A percentile compares a stretch with the other conserved stretches of the same genome.
phyloP scores from a whole-genome alignment of 2,797 vertebrate species.

The Pangasius larnaudii region DNA sequence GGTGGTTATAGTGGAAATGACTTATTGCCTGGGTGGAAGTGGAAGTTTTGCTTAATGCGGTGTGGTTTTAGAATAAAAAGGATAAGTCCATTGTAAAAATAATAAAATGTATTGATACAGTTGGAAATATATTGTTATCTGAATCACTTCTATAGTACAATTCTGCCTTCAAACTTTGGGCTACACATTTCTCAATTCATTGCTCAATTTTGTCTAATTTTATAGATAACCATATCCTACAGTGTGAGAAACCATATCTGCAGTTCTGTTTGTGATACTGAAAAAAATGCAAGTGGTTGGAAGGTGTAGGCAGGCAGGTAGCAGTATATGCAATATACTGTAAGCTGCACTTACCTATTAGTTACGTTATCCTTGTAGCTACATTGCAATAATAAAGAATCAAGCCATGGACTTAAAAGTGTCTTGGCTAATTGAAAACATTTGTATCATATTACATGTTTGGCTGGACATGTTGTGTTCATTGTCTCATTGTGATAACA shows the following conservation, averaged over 20 bases:
- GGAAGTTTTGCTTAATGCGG: too few relatives aligned
- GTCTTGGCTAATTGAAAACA: background rate
- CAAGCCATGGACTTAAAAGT: background rate
- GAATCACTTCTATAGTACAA: too few relatives aligned
- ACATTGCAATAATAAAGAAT: background rate
- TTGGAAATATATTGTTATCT: too few relatives aligned
- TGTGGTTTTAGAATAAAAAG: background rate
- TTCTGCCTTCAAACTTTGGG: too few relatives aligned
- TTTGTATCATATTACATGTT: background rate
- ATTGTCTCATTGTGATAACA: background rate
- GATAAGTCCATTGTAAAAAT: too few relatives aligned
- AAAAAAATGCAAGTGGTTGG: background rate
- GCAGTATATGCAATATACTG: background rate
- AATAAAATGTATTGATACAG: too few relatives aligned
- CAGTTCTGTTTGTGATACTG: background rate
- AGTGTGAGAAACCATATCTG: too few relatives aligned
- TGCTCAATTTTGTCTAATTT: background rate
- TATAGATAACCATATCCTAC: too few relatives aligned
- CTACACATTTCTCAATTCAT: too few relatives aligned
- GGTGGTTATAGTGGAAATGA: background rate
- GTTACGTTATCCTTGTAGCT: background rate
- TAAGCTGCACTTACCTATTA: background rate
- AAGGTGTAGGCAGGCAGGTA: background rate
- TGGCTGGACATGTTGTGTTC: background rate
- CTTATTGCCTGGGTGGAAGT: background rate